Conservation (phyloP, 2,888 invertebrate genomes). For the Lasioglossum malachurum region DNA sequence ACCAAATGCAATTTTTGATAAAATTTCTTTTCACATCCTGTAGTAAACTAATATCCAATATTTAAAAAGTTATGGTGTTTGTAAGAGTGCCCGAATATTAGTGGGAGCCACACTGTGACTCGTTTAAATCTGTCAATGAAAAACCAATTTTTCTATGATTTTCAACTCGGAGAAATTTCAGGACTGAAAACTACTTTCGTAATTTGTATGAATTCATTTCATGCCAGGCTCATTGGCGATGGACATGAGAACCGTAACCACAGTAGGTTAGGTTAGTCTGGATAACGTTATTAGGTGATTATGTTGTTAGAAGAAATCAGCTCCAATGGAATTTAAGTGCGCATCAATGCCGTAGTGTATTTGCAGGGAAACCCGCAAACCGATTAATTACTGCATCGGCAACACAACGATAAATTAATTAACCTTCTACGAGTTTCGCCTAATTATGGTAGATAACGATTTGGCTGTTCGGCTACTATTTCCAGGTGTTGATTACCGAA, state of each 20-base stretch:
- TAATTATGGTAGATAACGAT: not conserved
- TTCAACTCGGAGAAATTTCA: not conserved
- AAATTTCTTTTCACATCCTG: too few relatives aligned
- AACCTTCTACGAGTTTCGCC: not conserved
- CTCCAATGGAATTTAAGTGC: not conserved
- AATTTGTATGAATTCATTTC: not conserved
- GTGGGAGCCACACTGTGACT: too few relatives aligned
- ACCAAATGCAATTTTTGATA: too few relatives aligned
- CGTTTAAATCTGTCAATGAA: not conserved
- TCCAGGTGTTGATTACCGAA: not conserved
- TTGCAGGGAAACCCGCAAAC: not conserved
- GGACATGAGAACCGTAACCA: not conserved
- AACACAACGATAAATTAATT: not conserved
- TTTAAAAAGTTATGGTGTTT: too few relatives aligned
- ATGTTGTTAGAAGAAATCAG: slow-evolving; percentile 13
- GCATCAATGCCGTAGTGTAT: slow-evolving; percentile 7
- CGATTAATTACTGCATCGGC: not conserved
- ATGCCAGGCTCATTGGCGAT: not conserved
- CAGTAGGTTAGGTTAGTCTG: not conserved
- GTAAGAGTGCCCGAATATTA: too few relatives aligned
- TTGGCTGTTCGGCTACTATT: not conserved
- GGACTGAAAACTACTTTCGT: not conserved
- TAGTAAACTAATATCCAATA: too few relatives aligned
- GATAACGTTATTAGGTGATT: not conserved
- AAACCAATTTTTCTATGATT: not conserved